These are phyloP conservation scores for Ornithoptera alexandrae DNA, from an alignment of 2,888 invertebrate genomes.

Conservation along the genomic window DNA sequence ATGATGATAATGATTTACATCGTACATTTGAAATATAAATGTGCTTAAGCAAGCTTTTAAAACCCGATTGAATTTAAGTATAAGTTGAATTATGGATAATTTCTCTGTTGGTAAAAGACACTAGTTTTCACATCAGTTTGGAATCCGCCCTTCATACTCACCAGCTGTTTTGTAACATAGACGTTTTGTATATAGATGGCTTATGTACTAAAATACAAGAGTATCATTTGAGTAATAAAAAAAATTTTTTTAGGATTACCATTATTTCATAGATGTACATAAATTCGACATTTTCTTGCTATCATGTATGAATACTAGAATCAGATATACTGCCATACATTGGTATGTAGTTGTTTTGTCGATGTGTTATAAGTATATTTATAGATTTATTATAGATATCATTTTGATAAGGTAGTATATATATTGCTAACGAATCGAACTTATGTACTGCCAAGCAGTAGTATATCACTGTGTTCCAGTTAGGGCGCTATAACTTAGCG, in stretches of 20 bases:
- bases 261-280: conserved; percentile 41
- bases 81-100: background rate
- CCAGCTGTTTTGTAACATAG: conserved; percentile 39
- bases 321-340: conserved; percentile 41
- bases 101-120: background rate
- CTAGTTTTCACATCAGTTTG: conserved; percentile 19
- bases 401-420: background rate
- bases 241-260: conserved; percentile 33
- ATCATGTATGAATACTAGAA: conserved; percentile 19
- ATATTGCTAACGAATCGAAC: background rate
- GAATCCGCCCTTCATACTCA: conserved; percentile 37
- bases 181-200: conserved; percentile 49
- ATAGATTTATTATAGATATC: background rate
- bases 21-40: no score
- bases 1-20: no score
- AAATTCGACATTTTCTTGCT: conserved; percentile 34
- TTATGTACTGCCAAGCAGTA: background rate
- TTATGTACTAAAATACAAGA: conserved; percentile 32
- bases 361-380: conserved; percentile 24
- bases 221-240: background rate
- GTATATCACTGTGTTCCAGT: background rate
- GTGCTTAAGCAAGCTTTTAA: background rate
- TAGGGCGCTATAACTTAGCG: background rate
- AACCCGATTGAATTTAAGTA: background rate
- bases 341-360: conserved; percentile 34